Conservation (phyloP, 1,140 invertebrate species). For the Holcopasites calliopsidis region DNA sequence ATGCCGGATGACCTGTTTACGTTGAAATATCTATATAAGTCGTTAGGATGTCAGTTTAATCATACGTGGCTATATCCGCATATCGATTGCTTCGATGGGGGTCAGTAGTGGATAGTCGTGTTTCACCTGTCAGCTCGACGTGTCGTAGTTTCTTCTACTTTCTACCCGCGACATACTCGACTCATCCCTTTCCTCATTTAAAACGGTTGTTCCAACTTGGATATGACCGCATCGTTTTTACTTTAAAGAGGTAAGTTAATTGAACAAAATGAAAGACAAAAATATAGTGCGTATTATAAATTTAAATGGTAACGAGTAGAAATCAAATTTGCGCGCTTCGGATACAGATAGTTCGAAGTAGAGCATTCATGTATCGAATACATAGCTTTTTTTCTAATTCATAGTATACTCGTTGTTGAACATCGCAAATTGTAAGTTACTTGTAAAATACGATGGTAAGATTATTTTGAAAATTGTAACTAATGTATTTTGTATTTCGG, state of each 20-base stretch:
- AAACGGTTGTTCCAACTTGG: neutral
- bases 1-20: conserved; percentile 5
- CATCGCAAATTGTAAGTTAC: neutral
- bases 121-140: conserved; percentile 57
- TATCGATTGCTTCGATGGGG: conserved; percentile 73
- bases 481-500: neutral
- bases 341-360: neutral
- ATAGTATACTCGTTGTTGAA: neutral
- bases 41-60: conserved; percentile 52
- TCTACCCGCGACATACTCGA: conserved; percentile 29
- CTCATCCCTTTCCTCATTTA: conserved; percentile 11
- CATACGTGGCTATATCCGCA: conserved; percentile 73
- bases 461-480: neutral
- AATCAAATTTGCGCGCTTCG: conserved; percentile 26
- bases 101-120: conserved; percentile 70
- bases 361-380: neutral
- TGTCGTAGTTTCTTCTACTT: conserved; percentile 62
- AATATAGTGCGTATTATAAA: too few relatives aligned
- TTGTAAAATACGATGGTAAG: neutral
- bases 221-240: conserved; percentile 24
- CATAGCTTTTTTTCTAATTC: neutral
- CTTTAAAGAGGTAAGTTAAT: too few relatives aligned
- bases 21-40: conserved; percentile 47
- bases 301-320: too few relatives aligned
- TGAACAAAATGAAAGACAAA: too few relatives aligned